A percentile compares a stretch with the other conserved stretches of the same genome.
Conservation (phyloP, 2,113 vertebrate species). For the Nothocercus julius region DNA sequence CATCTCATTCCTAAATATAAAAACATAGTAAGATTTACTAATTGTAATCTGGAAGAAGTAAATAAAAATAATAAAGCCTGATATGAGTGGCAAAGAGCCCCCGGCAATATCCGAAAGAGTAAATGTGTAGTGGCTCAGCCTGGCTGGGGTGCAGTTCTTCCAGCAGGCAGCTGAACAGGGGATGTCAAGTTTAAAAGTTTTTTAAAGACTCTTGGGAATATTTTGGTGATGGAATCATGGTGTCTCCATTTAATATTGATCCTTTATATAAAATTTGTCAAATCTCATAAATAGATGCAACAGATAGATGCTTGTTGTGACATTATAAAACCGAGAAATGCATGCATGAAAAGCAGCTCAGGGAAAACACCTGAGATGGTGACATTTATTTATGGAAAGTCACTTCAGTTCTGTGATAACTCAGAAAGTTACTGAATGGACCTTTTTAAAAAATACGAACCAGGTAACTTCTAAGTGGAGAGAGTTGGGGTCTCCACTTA, state of each 20-base stretch:
- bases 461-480: constrained; percentile 60
- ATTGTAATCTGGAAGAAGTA: constrained; percentile 17
- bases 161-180: background rate
- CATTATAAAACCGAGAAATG: background rate
- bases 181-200: background rate
- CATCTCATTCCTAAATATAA: background rate
- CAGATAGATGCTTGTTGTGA: background rate
- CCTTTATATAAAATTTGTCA: background rate
- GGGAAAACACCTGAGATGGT: background rate
- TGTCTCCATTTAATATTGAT: background rate
- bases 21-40: constrained; percentile 21
- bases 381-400: background rate
- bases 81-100: constrained; percentile 4
- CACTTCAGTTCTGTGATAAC: background rate
- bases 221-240: background rate
- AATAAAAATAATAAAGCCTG: background rate
- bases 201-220: background rate
- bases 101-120: background rate
- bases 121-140: background rate
- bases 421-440: constrained; percentile 9
- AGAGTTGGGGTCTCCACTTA: constrained; percentile 57
- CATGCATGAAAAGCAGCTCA: background rate
- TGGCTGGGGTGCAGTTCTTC: background rate
- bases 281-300: background rate
- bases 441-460: constrained; percentile 34